Conservation (phyloP, 2,113 vertebrate species). For the Capricornis sumatraensis region DNA sequence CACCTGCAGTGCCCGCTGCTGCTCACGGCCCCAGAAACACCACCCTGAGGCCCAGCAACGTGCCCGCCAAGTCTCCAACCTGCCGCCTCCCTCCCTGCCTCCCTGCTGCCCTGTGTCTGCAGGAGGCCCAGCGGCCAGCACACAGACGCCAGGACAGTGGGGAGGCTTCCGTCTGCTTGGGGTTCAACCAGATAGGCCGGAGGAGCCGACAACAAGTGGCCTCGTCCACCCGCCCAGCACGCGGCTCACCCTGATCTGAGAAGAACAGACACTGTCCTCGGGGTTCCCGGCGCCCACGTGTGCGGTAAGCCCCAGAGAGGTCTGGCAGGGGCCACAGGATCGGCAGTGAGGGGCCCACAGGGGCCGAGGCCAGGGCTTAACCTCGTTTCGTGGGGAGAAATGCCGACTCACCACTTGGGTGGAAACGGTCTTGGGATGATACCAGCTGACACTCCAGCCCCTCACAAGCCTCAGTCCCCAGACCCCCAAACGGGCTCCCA, state of each 20-base stretch:
- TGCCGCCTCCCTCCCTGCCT: not conserved
- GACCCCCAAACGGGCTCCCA: not conserved
- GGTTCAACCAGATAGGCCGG: not conserved
- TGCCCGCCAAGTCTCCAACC: not conserved
- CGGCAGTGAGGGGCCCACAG: not conserved
- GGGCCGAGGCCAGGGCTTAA: not conserved
- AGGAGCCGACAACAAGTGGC: not conserved
- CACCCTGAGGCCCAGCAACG: not conserved
- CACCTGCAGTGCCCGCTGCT: not conserved
- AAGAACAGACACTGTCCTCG: not conserved
- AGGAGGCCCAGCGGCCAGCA: not conserved
- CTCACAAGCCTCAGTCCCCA: not conserved
- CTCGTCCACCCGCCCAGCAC: not conserved
- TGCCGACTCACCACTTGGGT: not conserved
- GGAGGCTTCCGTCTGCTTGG: not conserved
- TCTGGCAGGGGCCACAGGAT: not conserved
- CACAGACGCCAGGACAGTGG: not conserved
- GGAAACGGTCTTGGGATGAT: not conserved
- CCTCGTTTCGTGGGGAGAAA: not conserved
- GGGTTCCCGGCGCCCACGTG: not conserved
- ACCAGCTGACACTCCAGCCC: not conserved
- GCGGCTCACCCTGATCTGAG: rapidly evolving
- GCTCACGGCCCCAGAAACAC: not conserved
- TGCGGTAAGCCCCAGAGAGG: not conserved
- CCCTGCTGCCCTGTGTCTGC: not conserved